A percentile compares a stretch with the other conserved stretches of the same genome.
Evolutionary conservation across 2,797 vertebrate genomes (phyloP).

Genomic region (Sciaenops ocellatus): DNA sequence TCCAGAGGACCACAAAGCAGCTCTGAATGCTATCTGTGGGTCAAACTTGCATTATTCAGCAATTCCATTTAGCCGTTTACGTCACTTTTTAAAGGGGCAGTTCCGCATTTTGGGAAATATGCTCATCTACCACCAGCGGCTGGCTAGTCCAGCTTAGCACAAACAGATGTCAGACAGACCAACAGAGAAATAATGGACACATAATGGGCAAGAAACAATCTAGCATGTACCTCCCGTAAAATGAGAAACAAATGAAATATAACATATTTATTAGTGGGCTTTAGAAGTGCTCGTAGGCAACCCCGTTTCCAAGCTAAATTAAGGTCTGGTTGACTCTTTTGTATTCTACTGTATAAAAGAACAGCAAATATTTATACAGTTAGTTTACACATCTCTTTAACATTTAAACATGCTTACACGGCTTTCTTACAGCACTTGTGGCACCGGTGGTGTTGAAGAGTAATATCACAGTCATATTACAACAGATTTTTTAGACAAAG

Average conservation of each 20-base stretch:
- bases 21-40: constrained; percentile 5
- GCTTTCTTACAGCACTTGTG: background rate
- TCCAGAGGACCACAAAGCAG: constrained; percentile 33
- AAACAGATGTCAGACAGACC: background rate
- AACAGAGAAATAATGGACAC: background rate
- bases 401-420: background rate
- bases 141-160: background rate
- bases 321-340: background rate
- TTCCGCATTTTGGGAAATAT: constrained; percentile 8
- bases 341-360: background rate
- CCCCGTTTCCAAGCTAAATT: background rate
- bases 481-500: constrained; percentile 3
- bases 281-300: background rate
- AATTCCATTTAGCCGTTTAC: constrained; percentile 5
- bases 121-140: background rate
- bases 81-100: background rate
- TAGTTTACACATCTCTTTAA: background rate
- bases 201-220: no score
- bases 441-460: background rate
- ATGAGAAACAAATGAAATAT: background rate
- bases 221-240: no score
- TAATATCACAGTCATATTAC: background rate
- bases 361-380: background rate
- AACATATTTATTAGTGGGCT: background rate
- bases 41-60: constrained; percentile 25